Evolutionary conservation across 2,797 vertebrate species (phyloP).

Genomic region (Morelia viridis): DNA sequence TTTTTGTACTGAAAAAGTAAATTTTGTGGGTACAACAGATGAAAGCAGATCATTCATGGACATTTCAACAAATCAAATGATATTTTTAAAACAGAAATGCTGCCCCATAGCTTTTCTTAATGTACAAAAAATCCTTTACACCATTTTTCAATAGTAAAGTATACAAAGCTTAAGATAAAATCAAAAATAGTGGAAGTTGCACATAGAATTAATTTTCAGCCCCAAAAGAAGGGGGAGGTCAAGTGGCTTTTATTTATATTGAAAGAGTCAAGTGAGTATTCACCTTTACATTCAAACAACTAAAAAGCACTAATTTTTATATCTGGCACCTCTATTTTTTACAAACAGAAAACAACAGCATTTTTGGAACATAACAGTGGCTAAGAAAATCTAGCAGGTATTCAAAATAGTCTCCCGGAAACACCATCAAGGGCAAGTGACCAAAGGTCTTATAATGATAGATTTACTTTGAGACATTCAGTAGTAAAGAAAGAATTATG

Average conservation of each 20-base stretch:
- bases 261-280: neutral
- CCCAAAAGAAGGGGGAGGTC: neutral
- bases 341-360: neutral
- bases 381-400: neutral
- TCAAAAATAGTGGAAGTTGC: neutral
- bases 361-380: neutral
- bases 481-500: neutral
- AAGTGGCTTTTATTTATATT: neutral
- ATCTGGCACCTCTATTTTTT: neutral
- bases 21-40: neutral
- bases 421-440: neutral
- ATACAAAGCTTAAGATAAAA: neutral
- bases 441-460: neutral
- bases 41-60: neutral
- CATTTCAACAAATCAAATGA: neutral
- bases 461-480: neutral
- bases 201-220: too few relatives aligned
- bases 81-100: neutral
- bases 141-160: neutral
- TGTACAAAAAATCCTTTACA: neutral
- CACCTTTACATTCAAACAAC: neutral
- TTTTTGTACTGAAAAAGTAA: neutral
- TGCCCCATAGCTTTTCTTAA: neutral
- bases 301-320: neutral
- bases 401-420: neutral